Base-by-base conservation (phyloP, 2,113 vertebrate genomes). In the Ptychochromis oligacanthus region DNA sequence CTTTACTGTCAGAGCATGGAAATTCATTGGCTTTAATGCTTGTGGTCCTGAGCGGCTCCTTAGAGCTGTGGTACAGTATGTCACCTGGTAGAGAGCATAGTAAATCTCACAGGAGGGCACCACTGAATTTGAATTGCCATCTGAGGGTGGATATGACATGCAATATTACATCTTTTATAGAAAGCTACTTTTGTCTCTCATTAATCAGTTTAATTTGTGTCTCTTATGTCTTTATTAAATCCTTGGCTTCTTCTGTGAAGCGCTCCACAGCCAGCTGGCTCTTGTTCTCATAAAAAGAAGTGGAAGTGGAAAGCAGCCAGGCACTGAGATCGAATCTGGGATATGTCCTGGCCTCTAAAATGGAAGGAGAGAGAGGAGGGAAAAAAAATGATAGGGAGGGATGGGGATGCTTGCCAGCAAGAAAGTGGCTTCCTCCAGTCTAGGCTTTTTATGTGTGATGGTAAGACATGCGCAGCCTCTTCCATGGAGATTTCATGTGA, bases 241-340 rank as follows among this genome's bases (percentile, higher is more conserved):
- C 17, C 38, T 83, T 90, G 86, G 87, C 85, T 86, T 80, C 80
- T 72, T 82, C 61, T 55, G 38, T 8, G 13, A 57, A 80, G 70
- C 20, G 31, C 64, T 74, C 84, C 40, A 77, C 54, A 61, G 84
- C 85, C 91, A 87, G 70, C 91, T 93, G 89, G 88, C 70, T 60
- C 85, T 79, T 75, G 54, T 80, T 81, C 83, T 81, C 59, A 54
- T 84, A 77, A 87, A 91, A 76, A 74, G 36, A 65, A 58, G 43
- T 82, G 59, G 83, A 84, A 76, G 72, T 88, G 88, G 87, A 91
- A 82, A 20, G 62, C 61, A 31, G 85, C 90, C 90, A 90, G 83
- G 24, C 20, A 1, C 78, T 40, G 56, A 77, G 83, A 81, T 81
- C 17, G 28, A 89, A 81, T 82, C 72, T 36, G 36, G 79, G 84